Evolutionary conservation across 2,797 vertebrate genomes (phyloP).

Genomic region (Babyrousa celebensis): DNA sequence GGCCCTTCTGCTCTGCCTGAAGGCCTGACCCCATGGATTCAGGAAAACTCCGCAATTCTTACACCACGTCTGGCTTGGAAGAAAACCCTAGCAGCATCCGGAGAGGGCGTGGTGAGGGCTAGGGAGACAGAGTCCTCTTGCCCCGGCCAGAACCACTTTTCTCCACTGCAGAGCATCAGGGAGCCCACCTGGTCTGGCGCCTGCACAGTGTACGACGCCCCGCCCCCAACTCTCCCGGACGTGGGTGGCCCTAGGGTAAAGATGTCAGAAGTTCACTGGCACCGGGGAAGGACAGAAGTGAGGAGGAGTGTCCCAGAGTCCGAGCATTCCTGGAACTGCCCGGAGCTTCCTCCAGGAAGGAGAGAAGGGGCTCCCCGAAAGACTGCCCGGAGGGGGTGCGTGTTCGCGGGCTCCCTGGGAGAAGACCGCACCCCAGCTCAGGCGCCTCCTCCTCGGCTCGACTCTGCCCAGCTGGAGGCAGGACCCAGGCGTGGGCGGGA

Average conservation of each 20-base stretch:
- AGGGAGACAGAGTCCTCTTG: too few species aligned
- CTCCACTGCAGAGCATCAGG: background rate
- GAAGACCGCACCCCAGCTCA: background rate
- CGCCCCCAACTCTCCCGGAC: background rate
- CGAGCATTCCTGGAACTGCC: background rate
- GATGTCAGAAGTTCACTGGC: conserved; percentile 13
- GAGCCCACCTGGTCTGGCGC: background rate
- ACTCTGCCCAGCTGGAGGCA: background rate
- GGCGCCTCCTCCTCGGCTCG: background rate
- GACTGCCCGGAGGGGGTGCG: background rate
- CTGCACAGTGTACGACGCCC: background rate
- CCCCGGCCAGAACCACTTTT: background rate
- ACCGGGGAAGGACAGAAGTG: background rate
- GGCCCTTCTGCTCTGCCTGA: background rate
- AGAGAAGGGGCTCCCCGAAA: background rate
- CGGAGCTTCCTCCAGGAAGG: background rate
- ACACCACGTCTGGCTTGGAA: fast-evolving
- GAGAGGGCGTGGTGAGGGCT: conserved; percentile 3
- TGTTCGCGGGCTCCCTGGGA: background rate
- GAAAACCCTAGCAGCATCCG: background rate
- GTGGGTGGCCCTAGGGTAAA: background rate
- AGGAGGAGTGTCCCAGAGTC: background rate
- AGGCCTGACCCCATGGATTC: background rate
- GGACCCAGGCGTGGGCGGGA: background rate
- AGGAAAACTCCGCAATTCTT: background rate